Conservation (phyloP, 2,797 vertebrate genomes). For the Salarias fasciatus region DNA sequence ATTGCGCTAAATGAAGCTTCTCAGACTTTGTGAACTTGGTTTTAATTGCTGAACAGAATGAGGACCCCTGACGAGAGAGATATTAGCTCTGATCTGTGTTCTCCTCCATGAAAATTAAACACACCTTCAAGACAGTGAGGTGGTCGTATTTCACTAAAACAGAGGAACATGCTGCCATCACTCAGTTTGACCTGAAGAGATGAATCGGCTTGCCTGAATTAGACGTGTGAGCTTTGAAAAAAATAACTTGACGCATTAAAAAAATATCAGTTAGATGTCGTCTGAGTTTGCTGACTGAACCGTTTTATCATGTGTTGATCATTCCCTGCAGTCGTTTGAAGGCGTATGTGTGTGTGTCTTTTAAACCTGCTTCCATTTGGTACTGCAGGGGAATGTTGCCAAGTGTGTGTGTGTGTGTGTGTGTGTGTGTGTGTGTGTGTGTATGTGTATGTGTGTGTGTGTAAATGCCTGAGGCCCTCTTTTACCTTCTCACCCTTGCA, state of each 20-base stretch:
- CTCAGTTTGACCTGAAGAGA: too few relatives aligned
- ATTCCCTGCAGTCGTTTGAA: slow-evolving; percentile 1
- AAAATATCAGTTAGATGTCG: background rate
- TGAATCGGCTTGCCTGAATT: too few relatives aligned
- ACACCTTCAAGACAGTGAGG: too few relatives aligned
- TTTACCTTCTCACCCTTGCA: slow-evolving; percentile 52
- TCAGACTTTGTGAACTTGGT: background rate
- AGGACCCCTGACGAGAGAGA: background rate
- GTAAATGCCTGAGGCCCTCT: slow-evolving; percentile 13
- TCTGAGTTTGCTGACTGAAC: background rate
- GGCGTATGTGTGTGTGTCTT: background rate
- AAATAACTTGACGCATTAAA: too few relatives aligned
- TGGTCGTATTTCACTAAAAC: too few relatives aligned
- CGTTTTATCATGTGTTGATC: background rate
- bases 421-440: background rate
- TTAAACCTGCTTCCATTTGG: too few relatives aligned
- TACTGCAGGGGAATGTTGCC: too few relatives aligned
- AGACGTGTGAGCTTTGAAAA: too few relatives aligned
- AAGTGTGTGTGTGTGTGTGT: background rate
- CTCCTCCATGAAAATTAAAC: background rate
- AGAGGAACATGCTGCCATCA: too few relatives aligned
- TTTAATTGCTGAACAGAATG: slow-evolving; percentile 1
- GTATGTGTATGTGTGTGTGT: slow-evolving; percentile 5
- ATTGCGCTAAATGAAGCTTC: background rate
- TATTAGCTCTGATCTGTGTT: background rate